Evolutionary conservation across 2,797 vertebrate species (phyloP).

Genomic region (Amblyraja radiata): DNA sequence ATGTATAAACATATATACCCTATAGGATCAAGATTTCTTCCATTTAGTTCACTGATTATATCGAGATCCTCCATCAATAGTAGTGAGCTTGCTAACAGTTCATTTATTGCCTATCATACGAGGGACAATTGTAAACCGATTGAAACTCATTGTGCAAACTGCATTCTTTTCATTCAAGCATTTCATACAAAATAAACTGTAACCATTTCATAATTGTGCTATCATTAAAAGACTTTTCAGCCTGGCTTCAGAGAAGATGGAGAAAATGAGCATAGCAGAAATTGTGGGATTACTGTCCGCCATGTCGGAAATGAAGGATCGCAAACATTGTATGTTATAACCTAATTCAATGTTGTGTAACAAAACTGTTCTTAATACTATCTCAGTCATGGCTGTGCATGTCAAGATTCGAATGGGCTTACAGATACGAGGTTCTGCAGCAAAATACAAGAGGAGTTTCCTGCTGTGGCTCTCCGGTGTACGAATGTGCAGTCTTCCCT

Average conservation of each 20-base stretch:
- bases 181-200: neutral
- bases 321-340: neutral
- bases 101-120: neutral
- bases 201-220: neutral
- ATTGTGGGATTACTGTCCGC: too few species aligned
- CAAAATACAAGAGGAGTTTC: too few species aligned
- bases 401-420: too few species aligned
- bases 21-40: neutral
- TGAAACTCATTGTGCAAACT: constrained; percentile 6
- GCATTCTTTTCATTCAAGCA: neutral
- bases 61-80: neutral
- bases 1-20: neutral
- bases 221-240: neutral
- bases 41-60: neutral
- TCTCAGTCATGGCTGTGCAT: neutral
- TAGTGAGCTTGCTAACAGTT: neutral
- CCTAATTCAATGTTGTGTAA: neutral
- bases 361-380: neutral
- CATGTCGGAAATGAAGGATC: neutral
- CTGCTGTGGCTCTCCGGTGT: too few species aligned
- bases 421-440: too few species aligned
- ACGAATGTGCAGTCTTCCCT: too few species aligned
- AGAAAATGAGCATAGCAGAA: neutral
- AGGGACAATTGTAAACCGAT: neutral
- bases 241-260: neutral